Evolutionary conservation across 2,113 vertebrate genomes (phyloP).

Genomic region (Haemorhous mexicanus): DNA sequence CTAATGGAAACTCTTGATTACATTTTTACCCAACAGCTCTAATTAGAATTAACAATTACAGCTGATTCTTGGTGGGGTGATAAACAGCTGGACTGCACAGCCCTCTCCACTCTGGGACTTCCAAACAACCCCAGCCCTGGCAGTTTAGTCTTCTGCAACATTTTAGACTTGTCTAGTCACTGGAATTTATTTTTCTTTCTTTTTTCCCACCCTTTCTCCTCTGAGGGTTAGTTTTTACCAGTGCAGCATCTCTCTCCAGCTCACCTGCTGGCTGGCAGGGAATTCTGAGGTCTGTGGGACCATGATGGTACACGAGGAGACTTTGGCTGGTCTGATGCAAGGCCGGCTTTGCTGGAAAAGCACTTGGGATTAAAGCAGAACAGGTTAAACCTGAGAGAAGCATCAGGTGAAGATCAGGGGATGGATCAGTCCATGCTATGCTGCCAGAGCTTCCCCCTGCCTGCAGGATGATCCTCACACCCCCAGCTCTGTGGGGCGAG

Average conservation of each 20-base stretch:
- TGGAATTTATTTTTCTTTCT: not conserved
- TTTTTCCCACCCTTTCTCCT: not conserved
- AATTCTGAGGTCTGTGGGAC: not conserved
- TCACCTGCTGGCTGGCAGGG: not conserved
- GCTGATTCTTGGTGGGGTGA: not conserved
- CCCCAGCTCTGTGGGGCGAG: not conserved
- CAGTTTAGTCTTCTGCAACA: not conserved
- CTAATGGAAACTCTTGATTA: not conserved
- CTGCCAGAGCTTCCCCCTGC: not conserved
- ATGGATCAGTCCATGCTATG: not conserved
- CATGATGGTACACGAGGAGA: not conserved
- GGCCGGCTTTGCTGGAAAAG: not conserved
- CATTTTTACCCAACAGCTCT: not conserved
- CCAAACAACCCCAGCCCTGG: not conserved
- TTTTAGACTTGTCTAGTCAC: not conserved
- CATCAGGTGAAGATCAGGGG: not conserved
- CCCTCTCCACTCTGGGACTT: not conserved
- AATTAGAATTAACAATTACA: constrained; percentile 1
- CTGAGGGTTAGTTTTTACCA: constrained; percentile 19
- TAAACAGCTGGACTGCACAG: not conserved
- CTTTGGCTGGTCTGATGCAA: not conserved
- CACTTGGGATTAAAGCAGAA: accelerated
- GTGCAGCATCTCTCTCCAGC: constrained; percentile 14
- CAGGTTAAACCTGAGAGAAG: not conserved
- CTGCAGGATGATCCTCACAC: not conserved